Conservation (phyloP, 2,888 invertebrate genomes). For the Erynnis tages region DNA sequence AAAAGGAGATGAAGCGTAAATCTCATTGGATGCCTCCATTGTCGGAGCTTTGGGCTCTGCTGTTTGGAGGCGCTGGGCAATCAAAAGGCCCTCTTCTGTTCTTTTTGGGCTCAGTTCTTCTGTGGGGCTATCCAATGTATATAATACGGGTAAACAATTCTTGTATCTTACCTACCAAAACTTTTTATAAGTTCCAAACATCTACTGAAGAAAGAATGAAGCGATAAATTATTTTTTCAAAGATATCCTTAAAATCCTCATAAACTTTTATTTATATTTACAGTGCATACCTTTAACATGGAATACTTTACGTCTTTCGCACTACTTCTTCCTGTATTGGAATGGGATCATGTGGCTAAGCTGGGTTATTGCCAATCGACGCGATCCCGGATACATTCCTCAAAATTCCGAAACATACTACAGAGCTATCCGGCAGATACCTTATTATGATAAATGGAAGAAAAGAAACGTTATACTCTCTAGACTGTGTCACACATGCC, state of each 20-base stretch:
- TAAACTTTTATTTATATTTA: constrained; percentile 36
- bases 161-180: neutral
- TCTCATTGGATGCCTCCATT: constrained; percentile 94
- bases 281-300: constrained; percentile 94
- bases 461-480: constrained; percentile 91
- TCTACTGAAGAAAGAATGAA: no score
- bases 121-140: constrained; percentile 98
- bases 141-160: constrained; percentile 85
- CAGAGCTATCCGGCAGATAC: constrained; percentile 94
- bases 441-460: constrained; percentile 96
- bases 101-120: constrained; percentile 90
- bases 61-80: constrained; percentile 95
- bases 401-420: constrained; percentile 95
- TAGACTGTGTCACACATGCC: constrained; percentile 94
- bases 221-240: neutral
- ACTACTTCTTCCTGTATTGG: constrained; percentile 95
- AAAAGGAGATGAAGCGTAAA: constrained; percentile 90
- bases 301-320: constrained; percentile 92
- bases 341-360: constrained; percentile 96
- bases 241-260: neutral
- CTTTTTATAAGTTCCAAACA: no score
- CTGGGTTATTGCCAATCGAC: constrained; percentile 93
- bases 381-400: constrained; percentile 94
- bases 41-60: constrained; percentile 92
- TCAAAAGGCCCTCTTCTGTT: constrained; percentile 93